Conservation (phyloP, 2,888 invertebrate genomes). For the Sthenelais limicola region DNA sequence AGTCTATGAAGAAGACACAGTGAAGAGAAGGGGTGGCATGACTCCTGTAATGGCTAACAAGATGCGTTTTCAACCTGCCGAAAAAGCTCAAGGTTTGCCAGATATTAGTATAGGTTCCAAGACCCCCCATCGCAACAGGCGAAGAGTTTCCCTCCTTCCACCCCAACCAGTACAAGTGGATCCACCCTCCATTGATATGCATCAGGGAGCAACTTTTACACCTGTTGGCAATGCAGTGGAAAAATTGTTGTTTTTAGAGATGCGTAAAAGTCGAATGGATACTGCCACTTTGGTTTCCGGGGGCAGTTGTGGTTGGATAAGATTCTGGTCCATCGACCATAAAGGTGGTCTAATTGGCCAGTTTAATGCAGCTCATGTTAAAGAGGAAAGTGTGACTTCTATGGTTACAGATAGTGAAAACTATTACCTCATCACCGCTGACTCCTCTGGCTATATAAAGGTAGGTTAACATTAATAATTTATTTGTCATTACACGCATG, state of each 20-base stretch:
- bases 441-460: conserved; percentile 63
- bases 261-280: neutral
- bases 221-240: neutral
- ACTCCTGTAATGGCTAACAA: too few species aligned
- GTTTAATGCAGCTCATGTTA: conserved; percentile 81
- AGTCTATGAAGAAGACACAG: neutral
- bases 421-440: conserved; percentile 77
- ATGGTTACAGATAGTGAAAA: conserved; percentile 82
- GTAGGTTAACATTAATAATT: too few species aligned
- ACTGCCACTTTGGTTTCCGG: conserved; percentile 77
- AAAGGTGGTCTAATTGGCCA: conserved; percentile 82
- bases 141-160: neutral
- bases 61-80: too few species aligned
- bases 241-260: conserved; percentile 25
- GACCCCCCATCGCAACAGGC: neutral
- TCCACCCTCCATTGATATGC: neutral
- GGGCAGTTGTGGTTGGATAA: conserved; percentile 82
- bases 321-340: conserved; percentile 87
- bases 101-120: neutral
- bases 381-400: conserved; percentile 76
- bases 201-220: neutral
- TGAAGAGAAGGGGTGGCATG: neutral
- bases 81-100: too few species aligned
- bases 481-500: too few species aligned
- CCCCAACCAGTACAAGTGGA: neutral